Conservation (phyloP, 2,888 invertebrate genomes). For the Athrips mouffetella region DNA sequence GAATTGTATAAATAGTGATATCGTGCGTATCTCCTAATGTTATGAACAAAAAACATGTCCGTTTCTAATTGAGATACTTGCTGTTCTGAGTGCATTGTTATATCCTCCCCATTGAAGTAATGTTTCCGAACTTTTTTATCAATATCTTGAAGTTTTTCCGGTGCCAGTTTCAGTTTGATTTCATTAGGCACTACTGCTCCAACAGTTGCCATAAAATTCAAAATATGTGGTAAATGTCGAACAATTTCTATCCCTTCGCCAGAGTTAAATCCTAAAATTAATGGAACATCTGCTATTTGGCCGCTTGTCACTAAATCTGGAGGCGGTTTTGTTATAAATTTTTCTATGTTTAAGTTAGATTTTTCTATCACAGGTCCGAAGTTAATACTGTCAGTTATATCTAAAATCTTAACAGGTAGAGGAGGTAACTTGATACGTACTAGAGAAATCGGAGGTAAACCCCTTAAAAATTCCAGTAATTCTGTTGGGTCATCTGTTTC, state of each 20-base stretch:
- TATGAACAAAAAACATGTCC: conserved; percentile 55
- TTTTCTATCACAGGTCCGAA: conserved; percentile 70
- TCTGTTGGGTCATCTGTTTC: conserved; percentile 56
- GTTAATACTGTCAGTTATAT: conserved; percentile 53
- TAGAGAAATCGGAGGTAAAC: conserved; percentile 47
- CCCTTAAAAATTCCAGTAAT: conserved; percentile 53
- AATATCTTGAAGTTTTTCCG: conserved; percentile 36
- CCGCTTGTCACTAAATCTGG: conserved; percentile 46
- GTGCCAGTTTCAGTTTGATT: conserved; percentile 50
- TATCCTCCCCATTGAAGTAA: conserved; percentile 50
- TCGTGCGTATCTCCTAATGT: conserved; percentile 57
- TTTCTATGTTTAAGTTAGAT: conserved; percentile 39
- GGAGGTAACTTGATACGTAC: conserved; percentile 54
- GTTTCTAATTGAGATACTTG: conserved; percentile 52
- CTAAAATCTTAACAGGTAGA: conserved; percentile 41
- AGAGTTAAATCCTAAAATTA: conserved; percentile 64
- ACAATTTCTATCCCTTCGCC: conserved; percentile 68
- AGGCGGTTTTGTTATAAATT: conserved; percentile 53
- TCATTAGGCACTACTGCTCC: conserved; percentile 64
- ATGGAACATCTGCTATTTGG: conserved; percentile 49
- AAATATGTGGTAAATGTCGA: conserved; percentile 41
- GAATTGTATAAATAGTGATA: conserved; percentile 37
- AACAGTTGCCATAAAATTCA: conserved; percentile 35
- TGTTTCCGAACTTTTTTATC: conserved; percentile 53
- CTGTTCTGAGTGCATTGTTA: conserved; percentile 45